Base-by-base conservation (phyloP, 2,797 vertebrate species). In the Pelochelys cantorii region DNA sequence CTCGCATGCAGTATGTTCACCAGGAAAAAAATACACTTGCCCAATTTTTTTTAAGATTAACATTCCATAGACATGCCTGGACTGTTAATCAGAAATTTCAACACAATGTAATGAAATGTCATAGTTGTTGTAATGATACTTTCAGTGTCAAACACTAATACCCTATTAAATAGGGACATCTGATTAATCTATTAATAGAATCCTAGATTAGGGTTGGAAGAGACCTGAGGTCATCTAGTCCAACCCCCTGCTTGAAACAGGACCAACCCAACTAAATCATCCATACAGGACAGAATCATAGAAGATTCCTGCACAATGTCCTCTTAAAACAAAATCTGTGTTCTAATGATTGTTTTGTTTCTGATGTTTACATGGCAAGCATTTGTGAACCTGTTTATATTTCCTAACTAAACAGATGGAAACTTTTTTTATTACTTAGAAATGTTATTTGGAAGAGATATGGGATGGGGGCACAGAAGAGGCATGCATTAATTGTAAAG, bases 401-500 rank as follows among this genome's bases (percentile, higher is more conserved):
- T 71, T 71, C 68, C 34, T 71, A 71, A 71, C 20, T 71, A 71
- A 37, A 71, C 34, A 37, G 10, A 11, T 22, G 42, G 42, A 48
- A 48, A 48, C 42, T 48, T 48, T 48, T 48, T 48, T 48, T 48
- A 48, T 48, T 48, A 48, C 90, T 93, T 94, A 81, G 56, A 92
- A 86, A 86, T 1, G 3, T 82, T 83, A 57, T n/a, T 95, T 84
- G 54, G 59, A 82, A 74, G 42, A 62, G 90, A 81, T 90, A 23
- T 4, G 83, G 90, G 94, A 79, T 82, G 82, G 68, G 85, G 1
- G 37, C 5, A 55, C 25, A 74, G 80, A 93, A 37, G 78, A 91
- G 94, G 60, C 59, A 83, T 91, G 15, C 57, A 90, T 95, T 96
- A 52, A 92, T 96, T 96, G 85, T 85, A 78, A 92, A 81, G 10